phyloP scores from a whole-genome alignment of 2,113 vertebrate species.

The Melanotaenia duboulayi region DNA sequence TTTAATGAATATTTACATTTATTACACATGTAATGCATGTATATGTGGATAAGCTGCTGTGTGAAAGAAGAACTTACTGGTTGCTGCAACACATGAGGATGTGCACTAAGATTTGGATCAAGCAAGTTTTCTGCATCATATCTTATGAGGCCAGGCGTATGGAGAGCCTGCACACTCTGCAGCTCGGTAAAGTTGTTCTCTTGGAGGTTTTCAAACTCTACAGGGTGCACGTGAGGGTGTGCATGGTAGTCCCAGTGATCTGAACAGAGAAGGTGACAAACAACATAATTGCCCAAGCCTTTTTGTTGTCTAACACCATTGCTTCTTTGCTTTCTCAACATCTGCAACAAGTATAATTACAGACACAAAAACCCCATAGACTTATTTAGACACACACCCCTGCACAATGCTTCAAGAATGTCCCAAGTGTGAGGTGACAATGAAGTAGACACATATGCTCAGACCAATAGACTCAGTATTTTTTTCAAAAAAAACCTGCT shows the following conservation, averaged over 20 bases:
- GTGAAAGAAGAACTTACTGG: conserved; percentile 65
- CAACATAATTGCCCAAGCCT: conserved; percentile 11
- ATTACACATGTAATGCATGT: background rate
- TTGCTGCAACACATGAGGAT: conserved; percentile 77
- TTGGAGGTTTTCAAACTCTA: conserved; percentile 90
- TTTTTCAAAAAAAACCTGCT: background rate
- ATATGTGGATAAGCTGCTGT: background rate
- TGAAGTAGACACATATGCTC: background rate
- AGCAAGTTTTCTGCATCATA: conserved; percentile 89
- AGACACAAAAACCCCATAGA: background rate
- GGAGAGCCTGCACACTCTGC: conserved; percentile 93
- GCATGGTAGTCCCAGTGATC: conserved; percentile 96
- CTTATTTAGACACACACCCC: background rate
- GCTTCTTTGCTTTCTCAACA: background rate
- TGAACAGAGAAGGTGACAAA: conserved; percentile 60
- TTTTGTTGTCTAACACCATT: background rate
- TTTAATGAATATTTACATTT: background rate
- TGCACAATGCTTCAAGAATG: background rate
- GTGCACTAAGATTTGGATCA: conserved; percentile 84
- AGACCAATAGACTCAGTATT: background rate
- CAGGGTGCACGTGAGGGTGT: conserved; percentile 84
- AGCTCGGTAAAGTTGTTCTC: conserved; percentile 96
- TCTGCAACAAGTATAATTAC: background rate
- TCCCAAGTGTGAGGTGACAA: background rate
- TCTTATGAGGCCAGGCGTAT: conserved; percentile 87